Conservation (phyloP, 1,140 invertebrate species). For the Bombyx mandarina region DNA sequence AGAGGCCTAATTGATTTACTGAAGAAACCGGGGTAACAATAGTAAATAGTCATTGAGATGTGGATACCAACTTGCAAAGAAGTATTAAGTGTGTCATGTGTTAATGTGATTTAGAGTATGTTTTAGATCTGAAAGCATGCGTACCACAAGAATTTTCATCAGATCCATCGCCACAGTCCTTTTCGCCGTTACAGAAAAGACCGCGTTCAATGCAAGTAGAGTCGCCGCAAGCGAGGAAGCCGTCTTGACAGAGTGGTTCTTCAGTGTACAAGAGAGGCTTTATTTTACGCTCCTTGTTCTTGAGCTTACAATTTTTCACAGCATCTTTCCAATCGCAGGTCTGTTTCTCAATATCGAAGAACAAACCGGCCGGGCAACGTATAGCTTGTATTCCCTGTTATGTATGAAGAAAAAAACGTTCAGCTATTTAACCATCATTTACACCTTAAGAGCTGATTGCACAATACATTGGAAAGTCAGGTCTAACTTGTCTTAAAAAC, state of each 20-base stretch:
- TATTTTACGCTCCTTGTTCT: conserved; percentile 91
- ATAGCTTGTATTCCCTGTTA: conserved; percentile 90
- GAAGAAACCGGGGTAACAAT: too few relatives aligned
- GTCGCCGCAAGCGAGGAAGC: conserved; percentile 89
- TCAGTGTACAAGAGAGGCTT: conserved; percentile 92
- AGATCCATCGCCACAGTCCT: conserved; percentile 90
- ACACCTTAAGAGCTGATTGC: too few relatives aligned
- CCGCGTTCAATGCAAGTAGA: conserved; percentile 89
- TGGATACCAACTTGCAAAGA: too few relatives aligned
- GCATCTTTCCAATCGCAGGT: conserved; percentile 96
- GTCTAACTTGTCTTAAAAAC: too few relatives aligned
- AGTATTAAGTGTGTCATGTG: too few relatives aligned
- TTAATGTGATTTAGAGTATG: background rate
- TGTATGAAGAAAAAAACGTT: too few relatives aligned
- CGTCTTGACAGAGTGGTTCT: conserved; percentile 91
- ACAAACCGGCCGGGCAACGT: conserved; percentile 92
- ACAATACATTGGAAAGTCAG: too few relatives aligned
- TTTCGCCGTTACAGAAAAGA: conserved; percentile 94
- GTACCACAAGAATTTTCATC: conserved; percentile 94
- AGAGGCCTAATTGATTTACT: too few relatives aligned
- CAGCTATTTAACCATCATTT: too few relatives aligned
- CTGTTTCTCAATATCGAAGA: conserved; percentile 96
- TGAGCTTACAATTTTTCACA: conserved; percentile 93
- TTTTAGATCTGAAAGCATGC: conserved; percentile 43
- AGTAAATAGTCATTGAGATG: too few relatives aligned